phyloP scores from a whole-genome alignment of 1,140 invertebrate species.

The Drosophila nigromelanica region DNA sequence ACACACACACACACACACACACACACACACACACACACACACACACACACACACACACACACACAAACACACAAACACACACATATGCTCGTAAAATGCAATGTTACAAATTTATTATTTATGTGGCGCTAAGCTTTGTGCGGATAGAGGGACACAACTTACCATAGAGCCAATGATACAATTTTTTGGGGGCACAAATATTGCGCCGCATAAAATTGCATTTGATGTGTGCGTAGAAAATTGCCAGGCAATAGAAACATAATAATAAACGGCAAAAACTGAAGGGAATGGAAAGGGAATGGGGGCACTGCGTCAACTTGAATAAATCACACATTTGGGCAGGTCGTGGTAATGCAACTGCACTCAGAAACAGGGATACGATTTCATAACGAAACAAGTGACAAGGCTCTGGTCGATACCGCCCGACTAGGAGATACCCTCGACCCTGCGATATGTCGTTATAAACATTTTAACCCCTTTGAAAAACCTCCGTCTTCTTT shows the following conservation, averaged over 20 bases:
- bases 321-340: slow-evolving; percentile 61
- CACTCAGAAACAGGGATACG: background rate
- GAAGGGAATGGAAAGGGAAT: no score
- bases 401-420: no score
- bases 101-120: slow-evolving; percentile 79
- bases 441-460: no score
- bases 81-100: slow-evolving; percentile 57
- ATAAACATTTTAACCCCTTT: no score
- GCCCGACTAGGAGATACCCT: no score
- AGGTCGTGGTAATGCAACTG: background rate
- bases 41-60: no score
- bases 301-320: slow-evolving; percentile 14
- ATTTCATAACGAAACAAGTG: background rate
- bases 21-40: slow-evolving; percentile 32
- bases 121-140: slow-evolving; percentile 75
- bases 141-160: slow-evolving; percentile 25
- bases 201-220: slow-evolving; percentile 37
- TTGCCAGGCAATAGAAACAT: slow-evolving; percentile 23
- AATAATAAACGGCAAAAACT: background rate
- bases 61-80: no score
- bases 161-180: slow-evolving; percentile 29
- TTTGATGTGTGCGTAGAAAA: slow-evolving; percentile 53
- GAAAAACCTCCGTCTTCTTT: no score
- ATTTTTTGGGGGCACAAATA: slow-evolving; percentile 38
- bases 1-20: no score